A percentile compares a stretch with the other conserved stretches of the same genome.
Evolutionary conservation across 2,113 vertebrate species (phyloP).

Genomic region (Azemiops feae): DNA sequence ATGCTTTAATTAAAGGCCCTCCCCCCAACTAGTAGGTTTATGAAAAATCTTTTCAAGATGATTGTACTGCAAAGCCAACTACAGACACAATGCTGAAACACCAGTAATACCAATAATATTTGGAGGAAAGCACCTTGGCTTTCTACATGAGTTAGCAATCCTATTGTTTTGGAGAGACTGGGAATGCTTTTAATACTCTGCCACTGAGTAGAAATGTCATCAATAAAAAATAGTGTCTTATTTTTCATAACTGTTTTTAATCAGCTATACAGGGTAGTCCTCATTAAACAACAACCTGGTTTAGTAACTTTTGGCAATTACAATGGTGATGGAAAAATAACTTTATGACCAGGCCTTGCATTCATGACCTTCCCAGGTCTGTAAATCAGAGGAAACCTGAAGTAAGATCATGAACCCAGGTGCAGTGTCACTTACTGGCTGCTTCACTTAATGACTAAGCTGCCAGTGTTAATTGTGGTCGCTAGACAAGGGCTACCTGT

Average conservation of each 20-base stretch:
- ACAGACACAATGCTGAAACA: neutral
- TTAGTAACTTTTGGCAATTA: neutral
- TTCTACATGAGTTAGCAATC: neutral
- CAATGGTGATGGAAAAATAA: neutral
- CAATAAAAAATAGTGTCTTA: neutral
- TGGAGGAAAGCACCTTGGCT: neutral
- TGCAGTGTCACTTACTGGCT: neutral
- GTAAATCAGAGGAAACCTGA: neutral
- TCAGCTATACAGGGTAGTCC: neutral
- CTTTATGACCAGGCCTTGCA: neutral
- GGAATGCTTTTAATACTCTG: neutral
- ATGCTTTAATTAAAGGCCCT: neutral
- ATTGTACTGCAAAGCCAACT: neutral
- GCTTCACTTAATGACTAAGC: neutral
- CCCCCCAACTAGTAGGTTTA: neutral
- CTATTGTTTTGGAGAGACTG: neutral
- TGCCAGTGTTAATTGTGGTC: neutral
- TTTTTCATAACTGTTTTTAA: neutral
- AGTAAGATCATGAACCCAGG: neutral
- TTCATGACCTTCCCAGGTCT: neutral
- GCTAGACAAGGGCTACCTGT: neutral
- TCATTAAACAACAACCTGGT: neutral
- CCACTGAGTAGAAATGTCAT: neutral
- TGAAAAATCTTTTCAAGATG: neutral
- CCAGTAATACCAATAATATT: too few relatives aligned